phyloP scores from a whole-genome alignment of 2,888 invertebrate species.

The Himalopsyche kuldschensis region DNA sequence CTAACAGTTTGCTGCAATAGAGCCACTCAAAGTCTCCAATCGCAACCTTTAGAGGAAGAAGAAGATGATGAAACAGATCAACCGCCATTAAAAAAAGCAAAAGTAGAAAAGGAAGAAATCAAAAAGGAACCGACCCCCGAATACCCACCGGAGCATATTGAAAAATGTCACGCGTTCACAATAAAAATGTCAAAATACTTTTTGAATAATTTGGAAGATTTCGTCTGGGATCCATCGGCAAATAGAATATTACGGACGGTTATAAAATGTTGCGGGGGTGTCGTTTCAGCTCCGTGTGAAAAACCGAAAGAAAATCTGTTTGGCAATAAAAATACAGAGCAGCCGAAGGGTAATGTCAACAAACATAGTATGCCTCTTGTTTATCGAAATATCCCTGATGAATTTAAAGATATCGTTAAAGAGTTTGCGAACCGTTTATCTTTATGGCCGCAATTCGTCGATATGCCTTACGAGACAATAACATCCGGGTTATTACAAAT shows the following conservation, averaged over 20 bases:
- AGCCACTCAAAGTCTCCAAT: slow-evolving; percentile 49
- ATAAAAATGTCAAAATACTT: slow-evolving; percentile 74
- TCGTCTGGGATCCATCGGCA: slow-evolving; percentile 75
- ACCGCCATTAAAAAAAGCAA: slow-evolving; percentile 30
- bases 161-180: slow-evolving; percentile 65
- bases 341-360: slow-evolving; percentile 43
- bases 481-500: slow-evolving; percentile 75
- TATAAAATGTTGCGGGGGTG: slow-evolving; percentile 70
- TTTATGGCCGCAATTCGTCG: slow-evolving; percentile 77
- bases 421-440: slow-evolving; percentile 67
- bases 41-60: slow-evolving; percentile 5
- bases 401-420: slow-evolving; percentile 63
- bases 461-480: slow-evolving; percentile 68
- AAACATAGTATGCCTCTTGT: slow-evolving; percentile 49
- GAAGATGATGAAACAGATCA: slow-evolving; percentile 18
- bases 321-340: slow-evolving; percentile 44
- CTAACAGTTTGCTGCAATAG: slow-evolving; percentile 60
- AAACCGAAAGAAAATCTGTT: slow-evolving; percentile 53
- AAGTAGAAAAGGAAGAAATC: slow-evolving; percentile 42
- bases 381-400: slow-evolving; percentile 59
- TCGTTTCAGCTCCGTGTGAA: slow-evolving; percentile 58
- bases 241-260: slow-evolving; percentile 76
- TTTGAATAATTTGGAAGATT: slow-evolving; percentile 84
- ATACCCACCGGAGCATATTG: slow-evolving; percentile 55
- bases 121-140: slow-evolving; percentile 42